A percentile compares a stretch with the other conserved stretches of the same genome.
Conservation (phyloP, 1,140 invertebrate genomes). For the Pseudoatta argentina region DNA sequence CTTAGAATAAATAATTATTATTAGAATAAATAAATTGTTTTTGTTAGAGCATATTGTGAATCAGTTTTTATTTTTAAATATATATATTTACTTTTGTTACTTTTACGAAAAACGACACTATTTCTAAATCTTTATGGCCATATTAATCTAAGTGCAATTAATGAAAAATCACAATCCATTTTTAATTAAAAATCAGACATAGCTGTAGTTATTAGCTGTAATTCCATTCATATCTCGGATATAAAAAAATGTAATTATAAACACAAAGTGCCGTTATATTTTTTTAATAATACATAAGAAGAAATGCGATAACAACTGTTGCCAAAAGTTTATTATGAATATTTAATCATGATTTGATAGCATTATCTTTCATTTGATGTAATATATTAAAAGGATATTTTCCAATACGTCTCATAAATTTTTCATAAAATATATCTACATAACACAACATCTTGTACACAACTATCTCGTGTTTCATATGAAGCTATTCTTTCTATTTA, state of each 20-base stretch:
- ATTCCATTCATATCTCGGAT: not conserved
- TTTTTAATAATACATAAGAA: constrained; percentile 7
- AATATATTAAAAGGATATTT: not conserved
- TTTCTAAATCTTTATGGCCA: not conserved
- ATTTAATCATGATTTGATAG: constrained; percentile 31
- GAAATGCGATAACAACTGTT: constrained; percentile 35
- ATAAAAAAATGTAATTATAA: not conserved
- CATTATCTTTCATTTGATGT: not conserved
- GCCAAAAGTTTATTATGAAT: constrained; percentile 28
- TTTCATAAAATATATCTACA: not conserved
- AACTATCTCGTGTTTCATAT: not conserved
- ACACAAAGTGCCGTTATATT: not conserved
- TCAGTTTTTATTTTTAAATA: not conserved
- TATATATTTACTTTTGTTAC: not conserved
- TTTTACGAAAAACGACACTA: not conserved
- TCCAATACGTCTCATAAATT: not conserved
- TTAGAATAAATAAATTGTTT: not conserved
- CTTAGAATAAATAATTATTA: not conserved
- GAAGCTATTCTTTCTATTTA: not conserved
- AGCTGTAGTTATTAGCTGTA: not conserved
- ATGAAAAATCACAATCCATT: not conserved
- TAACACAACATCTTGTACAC: not conserved
- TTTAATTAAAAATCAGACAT: constrained; percentile 7
- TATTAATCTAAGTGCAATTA: not conserved
- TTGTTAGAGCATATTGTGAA: not conserved